These are phyloP conservation scores for Dusona sp. DNA, from an alignment of 2,888 invertebrate species.

Conservation along the genomic window DNA sequence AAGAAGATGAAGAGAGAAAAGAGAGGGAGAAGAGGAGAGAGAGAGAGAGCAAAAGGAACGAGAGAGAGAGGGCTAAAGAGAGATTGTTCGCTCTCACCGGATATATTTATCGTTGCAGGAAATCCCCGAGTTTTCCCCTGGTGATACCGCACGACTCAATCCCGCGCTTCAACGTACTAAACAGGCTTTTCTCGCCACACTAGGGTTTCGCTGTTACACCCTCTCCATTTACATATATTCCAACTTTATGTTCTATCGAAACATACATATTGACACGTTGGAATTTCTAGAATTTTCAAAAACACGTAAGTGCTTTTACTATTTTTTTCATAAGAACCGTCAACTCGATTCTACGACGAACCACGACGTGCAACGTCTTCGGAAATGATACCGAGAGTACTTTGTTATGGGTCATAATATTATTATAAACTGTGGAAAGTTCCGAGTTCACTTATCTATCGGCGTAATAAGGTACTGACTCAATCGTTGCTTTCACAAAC, in stretches of 20 bases:
- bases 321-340: neutral
- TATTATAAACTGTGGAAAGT: neutral
- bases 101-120: conserved; percentile 52
- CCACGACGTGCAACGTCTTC: neutral
- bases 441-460: conserved; percentile 2
- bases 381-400: neutral
- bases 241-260: conserved; percentile 10
- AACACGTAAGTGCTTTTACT: neutral
- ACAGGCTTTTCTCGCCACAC: conserved; percentile 34
- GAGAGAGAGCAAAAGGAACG: neutral
- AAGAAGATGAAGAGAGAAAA: neutral
- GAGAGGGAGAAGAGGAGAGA: neutral
- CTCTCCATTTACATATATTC: conserved; percentile 14
- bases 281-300: neutral
- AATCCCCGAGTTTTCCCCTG: conserved; percentile 44
- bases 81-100: conserved; percentile 13
- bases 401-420: conserved; percentile 22
- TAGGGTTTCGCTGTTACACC: conserved; percentile 1
- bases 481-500: neutral
- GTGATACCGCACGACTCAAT: conserved; percentile 32
- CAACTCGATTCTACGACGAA: neutral
- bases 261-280: neutral
- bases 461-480: neutral
- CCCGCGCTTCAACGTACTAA: conserved; percentile 24
- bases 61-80: neutral